Evolutionary conservation across 2,888 invertebrate genomes (phyloP).

Genomic region (Zootermopsis nevadensis): DNA sequence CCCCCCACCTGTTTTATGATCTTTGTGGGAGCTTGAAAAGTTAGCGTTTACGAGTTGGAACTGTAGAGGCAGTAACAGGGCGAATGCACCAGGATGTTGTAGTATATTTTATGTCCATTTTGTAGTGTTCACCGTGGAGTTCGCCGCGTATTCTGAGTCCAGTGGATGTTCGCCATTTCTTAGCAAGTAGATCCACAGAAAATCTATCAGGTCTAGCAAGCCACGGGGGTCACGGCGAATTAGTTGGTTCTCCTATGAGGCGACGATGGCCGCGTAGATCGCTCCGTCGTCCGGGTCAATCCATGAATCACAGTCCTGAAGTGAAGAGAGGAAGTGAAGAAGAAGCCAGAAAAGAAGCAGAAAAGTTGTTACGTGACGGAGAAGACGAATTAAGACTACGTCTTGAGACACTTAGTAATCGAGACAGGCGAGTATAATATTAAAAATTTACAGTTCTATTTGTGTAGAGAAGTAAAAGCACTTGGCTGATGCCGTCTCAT

Average conservation of each 20-base stretch:
- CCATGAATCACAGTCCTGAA: slow-evolving; percentile 50
- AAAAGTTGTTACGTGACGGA: slow-evolving; percentile 57
- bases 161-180: slow-evolving; percentile 63
- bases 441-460: no score
- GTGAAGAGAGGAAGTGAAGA: slow-evolving; percentile 47
- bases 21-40: no score
- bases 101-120: slow-evolving; percentile 25
- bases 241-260: slow-evolving; percentile 61
- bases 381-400: slow-evolving; percentile 59
- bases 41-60: no score
- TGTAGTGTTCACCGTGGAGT: slow-evolving; percentile 65
- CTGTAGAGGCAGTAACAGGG: no score
- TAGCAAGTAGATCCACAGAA: slow-evolving; percentile 64
- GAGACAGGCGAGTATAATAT: slow-evolving; percentile 56
- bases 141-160: slow-evolving; percentile 65
- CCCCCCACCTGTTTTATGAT: no score
- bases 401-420: slow-evolving; percentile 58
- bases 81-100: no score
- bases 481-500: no score
- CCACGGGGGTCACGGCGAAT: slow-evolving; percentile 54
- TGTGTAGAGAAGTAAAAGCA: no score
- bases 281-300: slow-evolving; percentile 54
- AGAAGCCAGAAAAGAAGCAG: slow-evolving; percentile 56
- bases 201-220: slow-evolving; percentile 58
- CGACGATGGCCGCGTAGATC: slow-evolving; percentile 60